These are phyloP conservation scores for Mobula hypostoma DNA, from an alignment of 2,113 vertebrate genomes.

Conservation along the genomic window DNA sequence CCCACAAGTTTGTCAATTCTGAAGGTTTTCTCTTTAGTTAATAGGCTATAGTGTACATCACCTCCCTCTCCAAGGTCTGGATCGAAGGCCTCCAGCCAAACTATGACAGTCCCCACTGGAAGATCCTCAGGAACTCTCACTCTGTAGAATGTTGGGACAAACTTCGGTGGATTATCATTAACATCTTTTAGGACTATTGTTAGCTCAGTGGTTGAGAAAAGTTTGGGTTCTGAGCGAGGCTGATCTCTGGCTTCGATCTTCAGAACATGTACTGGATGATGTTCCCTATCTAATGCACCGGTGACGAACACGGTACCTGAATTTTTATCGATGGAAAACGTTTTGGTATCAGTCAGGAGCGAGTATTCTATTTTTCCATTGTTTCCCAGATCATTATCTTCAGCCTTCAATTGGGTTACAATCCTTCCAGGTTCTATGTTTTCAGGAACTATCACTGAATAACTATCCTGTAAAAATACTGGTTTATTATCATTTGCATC, in stretches of 20 bases:
- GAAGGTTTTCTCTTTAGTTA: constrained; percentile 67
- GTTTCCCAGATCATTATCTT: constrained; percentile 68
- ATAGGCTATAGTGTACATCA: constrained; percentile 71
- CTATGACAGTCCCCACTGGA: constrained; percentile 68
- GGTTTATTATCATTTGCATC: constrained; percentile 87
- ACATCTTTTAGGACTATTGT: constrained; percentile 73
- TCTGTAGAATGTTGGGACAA: constrained; percentile 64
- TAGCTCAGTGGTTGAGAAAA: constrained; percentile 68
- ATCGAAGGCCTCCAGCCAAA: constrained; percentile 83
- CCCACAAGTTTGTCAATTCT: constrained; percentile 68
- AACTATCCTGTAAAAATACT: constrained; percentile 70
- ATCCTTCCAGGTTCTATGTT: constrained; percentile 64
- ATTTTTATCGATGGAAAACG: constrained; percentile 71
- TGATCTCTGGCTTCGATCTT: constrained; percentile 80
- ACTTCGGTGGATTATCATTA: constrained; percentile 86
- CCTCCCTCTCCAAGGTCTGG: constrained; percentile 71
- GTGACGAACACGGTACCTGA: constrained; percentile 75
- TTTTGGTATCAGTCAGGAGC: constrained; percentile 67
- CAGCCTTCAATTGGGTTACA: constrained; percentile 65
- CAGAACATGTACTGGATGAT: constrained; percentile 63
- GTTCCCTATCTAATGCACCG: constrained; percentile 74
- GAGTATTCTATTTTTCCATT: constrained; percentile 70
- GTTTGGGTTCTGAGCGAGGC: constrained; percentile 60
- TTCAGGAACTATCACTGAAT: constrained; percentile 70
- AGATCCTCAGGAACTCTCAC: constrained; percentile 83